Conservation (phyloP, 2,797 vertebrate species). For the Neosilurus hyrtlii region DNA sequence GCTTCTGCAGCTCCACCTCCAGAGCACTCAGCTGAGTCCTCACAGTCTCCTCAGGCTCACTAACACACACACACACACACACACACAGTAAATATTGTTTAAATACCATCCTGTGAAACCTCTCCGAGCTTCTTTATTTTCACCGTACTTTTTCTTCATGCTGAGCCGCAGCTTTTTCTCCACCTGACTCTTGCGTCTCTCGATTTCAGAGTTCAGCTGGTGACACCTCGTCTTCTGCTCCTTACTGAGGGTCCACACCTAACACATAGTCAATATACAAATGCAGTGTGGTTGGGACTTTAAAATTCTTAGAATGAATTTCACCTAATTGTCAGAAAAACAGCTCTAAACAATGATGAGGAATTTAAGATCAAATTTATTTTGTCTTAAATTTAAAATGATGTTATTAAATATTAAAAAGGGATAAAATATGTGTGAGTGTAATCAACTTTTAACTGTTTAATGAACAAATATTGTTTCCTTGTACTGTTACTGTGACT, state of each 20-base stretch:
- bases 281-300: background rate
- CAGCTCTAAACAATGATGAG: background rate
- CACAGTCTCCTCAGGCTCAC: slow-evolving; percentile 63
- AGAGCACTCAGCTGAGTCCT: slow-evolving; percentile 60
- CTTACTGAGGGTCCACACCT: slow-evolving; percentile 75
- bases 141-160: slow-evolving; percentile 71
- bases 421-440: background rate
- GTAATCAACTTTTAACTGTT: no score
- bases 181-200: slow-evolving; percentile 71
- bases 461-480: no score
- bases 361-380: background rate
- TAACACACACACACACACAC: slow-evolving; percentile 49
- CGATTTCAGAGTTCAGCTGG: slow-evolving; percentile 69
- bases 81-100: background rate
- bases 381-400: background rate
- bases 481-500: background rate
- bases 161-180: slow-evolving; percentile 71
- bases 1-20: slow-evolving; percentile 68
- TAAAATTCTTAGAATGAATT: background rate
- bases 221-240: slow-evolving; percentile 69
- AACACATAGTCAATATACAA: slow-evolving; percentile 3
- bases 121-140: background rate
- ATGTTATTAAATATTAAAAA: background rate
- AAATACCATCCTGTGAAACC: background rate
- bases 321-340: background rate